Conservation (phyloP, 2,113 vertebrate species). For the Ciconia maguari region DNA sequence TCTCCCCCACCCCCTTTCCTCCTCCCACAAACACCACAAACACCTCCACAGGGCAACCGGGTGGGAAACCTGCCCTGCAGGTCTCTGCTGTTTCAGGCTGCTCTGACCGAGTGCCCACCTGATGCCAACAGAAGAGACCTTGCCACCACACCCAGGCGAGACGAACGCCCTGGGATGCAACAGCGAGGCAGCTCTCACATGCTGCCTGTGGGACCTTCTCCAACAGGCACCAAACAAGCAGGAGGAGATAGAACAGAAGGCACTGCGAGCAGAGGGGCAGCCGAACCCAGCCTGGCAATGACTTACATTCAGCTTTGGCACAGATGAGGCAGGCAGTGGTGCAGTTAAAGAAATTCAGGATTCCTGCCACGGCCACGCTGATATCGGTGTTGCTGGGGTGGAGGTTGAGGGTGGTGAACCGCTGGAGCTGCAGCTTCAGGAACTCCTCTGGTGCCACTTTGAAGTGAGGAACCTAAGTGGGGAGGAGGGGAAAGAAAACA, state of each 20-base stretch:
- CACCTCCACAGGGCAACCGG: conserved; percentile 16
- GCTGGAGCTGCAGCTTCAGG: conserved; percentile 92
- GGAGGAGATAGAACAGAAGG: not conserved
- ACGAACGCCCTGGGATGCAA: not conserved
- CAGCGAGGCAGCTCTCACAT: not conserved
- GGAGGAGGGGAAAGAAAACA: not conserved
- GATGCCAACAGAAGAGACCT: not conserved
- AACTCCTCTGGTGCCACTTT: conserved; percentile 97
- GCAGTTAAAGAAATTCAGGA: conserved; percentile 97
- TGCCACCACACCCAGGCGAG: not conserved
- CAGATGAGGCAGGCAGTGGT: conserved; percentile 98
- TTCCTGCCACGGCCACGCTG: conserved; percentile 92
- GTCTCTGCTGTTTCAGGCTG: not conserved
- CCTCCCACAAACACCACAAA: not conserved
- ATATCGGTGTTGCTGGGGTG: conserved; percentile 96
- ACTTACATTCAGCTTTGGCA: conserved; percentile 96
- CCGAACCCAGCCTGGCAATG: not conserved
- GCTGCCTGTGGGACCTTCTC: not conserved
- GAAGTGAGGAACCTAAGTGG: conserved; percentile 91
- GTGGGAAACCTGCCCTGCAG: not conserved
- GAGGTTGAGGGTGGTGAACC: conserved; percentile 96
- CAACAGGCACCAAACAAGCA: not conserved
- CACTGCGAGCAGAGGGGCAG: not conserved
- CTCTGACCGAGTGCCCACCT: not conserved
- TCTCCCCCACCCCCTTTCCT: not conserved